phyloP scores from a whole-genome alignment of 2,888 invertebrate genomes.

The Andricus curvator region DNA sequence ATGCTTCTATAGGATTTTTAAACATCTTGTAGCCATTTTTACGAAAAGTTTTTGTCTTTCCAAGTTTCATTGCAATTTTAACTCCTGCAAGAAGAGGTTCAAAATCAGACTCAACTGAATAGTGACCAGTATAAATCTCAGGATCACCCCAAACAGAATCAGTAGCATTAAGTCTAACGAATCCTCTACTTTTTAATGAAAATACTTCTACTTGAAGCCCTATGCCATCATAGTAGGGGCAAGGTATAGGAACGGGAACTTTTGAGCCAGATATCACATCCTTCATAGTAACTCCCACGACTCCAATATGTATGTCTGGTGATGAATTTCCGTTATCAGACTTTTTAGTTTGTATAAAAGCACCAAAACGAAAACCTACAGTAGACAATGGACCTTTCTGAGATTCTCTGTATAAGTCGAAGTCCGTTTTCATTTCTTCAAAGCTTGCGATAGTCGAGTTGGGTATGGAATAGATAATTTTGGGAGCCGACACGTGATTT shows the following conservation, averaged over 20 bases:
- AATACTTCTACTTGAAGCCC: no score
- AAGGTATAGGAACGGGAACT: no score
- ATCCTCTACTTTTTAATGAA: no score
- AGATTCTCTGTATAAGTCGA: slow-evolving; percentile 73
- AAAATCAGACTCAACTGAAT: slow-evolving; percentile 86
- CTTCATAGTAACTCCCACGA: slow-evolving; percentile 75
- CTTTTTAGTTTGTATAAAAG: slow-evolving; percentile 77
- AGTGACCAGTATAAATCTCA: slow-evolving; percentile 87
- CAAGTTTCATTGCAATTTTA: slow-evolving; percentile 87
- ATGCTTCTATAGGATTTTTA: slow-evolving; percentile 88
- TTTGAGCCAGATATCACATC: background rate
- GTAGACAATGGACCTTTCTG: slow-evolving; percentile 79
- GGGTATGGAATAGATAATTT: slow-evolving; percentile 71
- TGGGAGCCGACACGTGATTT: slow-evolving; percentile 79
- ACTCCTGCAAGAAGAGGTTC: slow-evolving; percentile 88
- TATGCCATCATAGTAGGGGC: no score
- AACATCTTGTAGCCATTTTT: slow-evolving; percentile 87
- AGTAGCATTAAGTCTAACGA: slow-evolving; percentile 47
- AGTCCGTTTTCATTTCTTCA: slow-evolving; percentile 66
- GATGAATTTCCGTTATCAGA: slow-evolving; percentile 63
- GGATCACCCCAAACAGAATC: slow-evolving; percentile 57
- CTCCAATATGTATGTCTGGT: slow-evolving; percentile 82
- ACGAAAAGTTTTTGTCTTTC: slow-evolving; percentile 83
- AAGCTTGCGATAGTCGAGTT: slow-evolving; percentile 61
- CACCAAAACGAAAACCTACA: slow-evolving; percentile 81